Base-by-base conservation (phyloP, 2,888 invertebrate genomes). In the Xanthia icteritia region DNA sequence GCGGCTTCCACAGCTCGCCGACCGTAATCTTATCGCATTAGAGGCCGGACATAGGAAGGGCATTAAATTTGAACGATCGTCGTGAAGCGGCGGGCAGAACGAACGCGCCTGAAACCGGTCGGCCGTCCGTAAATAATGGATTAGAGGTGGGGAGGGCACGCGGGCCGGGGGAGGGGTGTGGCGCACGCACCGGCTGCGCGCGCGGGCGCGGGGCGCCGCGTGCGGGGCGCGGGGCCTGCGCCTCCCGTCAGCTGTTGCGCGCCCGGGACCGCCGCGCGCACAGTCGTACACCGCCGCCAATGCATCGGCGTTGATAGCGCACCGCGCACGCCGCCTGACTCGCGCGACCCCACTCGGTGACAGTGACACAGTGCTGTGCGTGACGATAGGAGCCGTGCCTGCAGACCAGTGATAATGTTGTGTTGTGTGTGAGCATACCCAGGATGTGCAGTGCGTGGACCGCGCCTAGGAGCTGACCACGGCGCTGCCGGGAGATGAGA, bases 161-260 rank as follows among this genome's bases (percentile, higher is more conserved):
- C 91, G 86, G 84, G 91, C 86, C 88, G 91, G 90, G 91, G 90
- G 91, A 91, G 94, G 92, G 92, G 93, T 91, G 92, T 88, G 91
- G 94, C 93, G 91, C 95, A 95, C 95, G 95, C 95, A 94, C 94
- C 93, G 94, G 94, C 93, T 94, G 94, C 94, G 95, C 94, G 94
- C 94, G 93, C 93, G 94, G 90, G 91, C 90, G 92, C 83, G 90
- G 88, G 92, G 89, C 87, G 87, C 84, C 87, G 85, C 74, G 73
- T 82, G 88, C 84, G 89, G 91, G 90, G 89, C 84, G 91, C 90
- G 94, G 93, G 93, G 93, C 89, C 93, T 94, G 95, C 94, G 95
- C 95, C 96, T 95, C 96, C 96, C 95, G 96, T 96, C 96, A 96
- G 96, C 96, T 96, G 96, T 96, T 96, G 96, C 96, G 96, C 94